Evolutionary conservation across 2,888 invertebrate species (phyloP), one percentile per base, ranked within the genome.

Genomic region (Portevinia maculata): DNA sequence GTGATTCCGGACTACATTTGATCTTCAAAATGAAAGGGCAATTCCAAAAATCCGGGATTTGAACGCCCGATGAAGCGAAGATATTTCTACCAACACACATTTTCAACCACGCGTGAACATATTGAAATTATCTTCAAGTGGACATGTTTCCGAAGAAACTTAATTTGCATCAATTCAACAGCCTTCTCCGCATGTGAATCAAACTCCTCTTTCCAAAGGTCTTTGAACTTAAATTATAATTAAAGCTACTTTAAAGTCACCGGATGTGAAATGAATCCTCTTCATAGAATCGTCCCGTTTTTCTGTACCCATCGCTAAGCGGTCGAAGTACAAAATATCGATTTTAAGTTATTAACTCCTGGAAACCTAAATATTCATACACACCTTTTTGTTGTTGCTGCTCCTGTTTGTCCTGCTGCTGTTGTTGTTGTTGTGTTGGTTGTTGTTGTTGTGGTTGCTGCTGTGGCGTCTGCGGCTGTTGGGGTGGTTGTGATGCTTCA

Each of bases 371-470:
- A 52, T 57, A 32, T 37, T 11, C 11, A 0, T 60, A 19, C 28
- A 44, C 76, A 83, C 76, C 76, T 76, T 83, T 71, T 41, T 83
- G 81, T 76, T 83, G 76, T 44, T 79, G 70, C 11, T 75, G 75
- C 52, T 75, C 62, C 53, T 62, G 59, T 52, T 70, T 71, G 19
- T 78, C 59, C 50, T 57, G 64, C 46, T 70, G 76, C 17, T 11
- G 70, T 11, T 48, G 55, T 15, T 21, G 78, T 28, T 44, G 57
- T 13, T 41, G 74, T 41, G n/a, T 57, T 11, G 9, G 60, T 15
- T 7, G 41, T 17, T 13, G 76, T 30, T 50, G 79, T 30, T 7
- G 41, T n/a, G 11, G 76, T 21, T 50, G 79, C 21, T 37, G 59
- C 30, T 53, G 44, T n/a, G 44, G 69, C 19, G 17, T 62, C 4